These are phyloP conservation scores for Acanthopagrus latus DNA, from an alignment of 2,797 vertebrate species.

Conservation along the genomic window DNA sequence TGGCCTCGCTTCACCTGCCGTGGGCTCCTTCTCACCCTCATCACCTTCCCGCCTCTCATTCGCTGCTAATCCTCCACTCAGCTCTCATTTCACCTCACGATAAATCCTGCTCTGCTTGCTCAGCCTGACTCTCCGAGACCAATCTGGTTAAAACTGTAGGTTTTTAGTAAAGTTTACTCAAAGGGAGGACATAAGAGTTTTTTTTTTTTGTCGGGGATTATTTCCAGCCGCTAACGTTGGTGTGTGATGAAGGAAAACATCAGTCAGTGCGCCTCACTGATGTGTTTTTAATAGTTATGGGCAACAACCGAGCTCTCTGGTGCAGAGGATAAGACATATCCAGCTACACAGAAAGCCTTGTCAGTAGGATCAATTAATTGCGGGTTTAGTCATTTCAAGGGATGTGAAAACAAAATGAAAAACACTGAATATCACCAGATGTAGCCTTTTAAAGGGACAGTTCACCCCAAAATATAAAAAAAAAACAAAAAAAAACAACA, in stretches of 20 bases:
- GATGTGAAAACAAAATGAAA: background rate
- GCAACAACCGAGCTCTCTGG: background rate
- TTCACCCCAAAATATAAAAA: no score
- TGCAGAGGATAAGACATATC: background rate
- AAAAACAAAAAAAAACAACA: no score
- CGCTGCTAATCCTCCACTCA: no score
- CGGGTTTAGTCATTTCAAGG: background rate
- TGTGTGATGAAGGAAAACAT: background rate
- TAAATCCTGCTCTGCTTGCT: no score
- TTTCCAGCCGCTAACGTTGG: slow-evolving; percentile 9
- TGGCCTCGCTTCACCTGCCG: no score
- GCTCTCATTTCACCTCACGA: no score
- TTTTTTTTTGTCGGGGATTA: background rate
- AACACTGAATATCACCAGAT: background rate
- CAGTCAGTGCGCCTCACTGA: background rate
- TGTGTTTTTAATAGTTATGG: slow-evolving; percentile 27
- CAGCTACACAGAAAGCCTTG: background rate
- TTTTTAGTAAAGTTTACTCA: background rate
- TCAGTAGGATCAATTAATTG: background rate
- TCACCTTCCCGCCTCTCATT: background rate
- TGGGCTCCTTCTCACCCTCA: no score
- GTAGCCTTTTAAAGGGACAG: background rate
- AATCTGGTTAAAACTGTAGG: background rate
- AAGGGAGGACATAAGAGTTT: background rate
- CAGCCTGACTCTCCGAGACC: no score